Evolutionary conservation across 2,797 vertebrate genomes (phyloP).

Genomic region (Euthynnus affinis): DNA sequence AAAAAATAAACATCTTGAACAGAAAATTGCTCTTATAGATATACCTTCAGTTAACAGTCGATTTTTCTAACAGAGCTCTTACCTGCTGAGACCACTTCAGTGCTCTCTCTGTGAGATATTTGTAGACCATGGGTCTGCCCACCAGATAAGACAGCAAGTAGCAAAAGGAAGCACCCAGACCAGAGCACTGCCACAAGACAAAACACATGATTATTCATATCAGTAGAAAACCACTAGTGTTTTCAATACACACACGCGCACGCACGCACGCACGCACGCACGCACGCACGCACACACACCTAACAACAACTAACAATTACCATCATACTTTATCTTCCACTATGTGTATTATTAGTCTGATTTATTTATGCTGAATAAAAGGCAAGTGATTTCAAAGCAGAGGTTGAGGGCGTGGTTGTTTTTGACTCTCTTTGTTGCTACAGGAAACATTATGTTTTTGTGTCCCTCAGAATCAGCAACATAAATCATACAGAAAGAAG

Average conservation of each 20-base stretch:
- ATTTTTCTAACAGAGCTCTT: constrained; percentile 46
- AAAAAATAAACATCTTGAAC: neutral
- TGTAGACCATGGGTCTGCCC: constrained; percentile 95
- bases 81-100: constrained; percentile 99
- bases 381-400: constrained; percentile 11
- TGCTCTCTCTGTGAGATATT: constrained; percentile 96
- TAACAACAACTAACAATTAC: too few species aligned
- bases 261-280: too few species aligned
- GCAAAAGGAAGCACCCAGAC: constrained; percentile 97
- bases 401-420: neutral
- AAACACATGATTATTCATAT: constrained; percentile 19
- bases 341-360: neutral
- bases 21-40: neutral
- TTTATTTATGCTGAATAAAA: constrained; percentile 4
- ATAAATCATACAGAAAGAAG: neutral
- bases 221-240: neutral
- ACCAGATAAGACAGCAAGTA: constrained; percentile 98
- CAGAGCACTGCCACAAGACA: constrained; percentile 90
- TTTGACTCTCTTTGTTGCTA: neutral
- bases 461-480: neutral
- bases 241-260: neutral
- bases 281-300: neutral
- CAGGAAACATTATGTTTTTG: constrained; percentile 5
- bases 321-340: neutral
- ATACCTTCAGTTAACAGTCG: neutral